Conservation (phyloP, 2,797 vertebrate genomes). For the Lindbergichthys nudifrons region DNA sequence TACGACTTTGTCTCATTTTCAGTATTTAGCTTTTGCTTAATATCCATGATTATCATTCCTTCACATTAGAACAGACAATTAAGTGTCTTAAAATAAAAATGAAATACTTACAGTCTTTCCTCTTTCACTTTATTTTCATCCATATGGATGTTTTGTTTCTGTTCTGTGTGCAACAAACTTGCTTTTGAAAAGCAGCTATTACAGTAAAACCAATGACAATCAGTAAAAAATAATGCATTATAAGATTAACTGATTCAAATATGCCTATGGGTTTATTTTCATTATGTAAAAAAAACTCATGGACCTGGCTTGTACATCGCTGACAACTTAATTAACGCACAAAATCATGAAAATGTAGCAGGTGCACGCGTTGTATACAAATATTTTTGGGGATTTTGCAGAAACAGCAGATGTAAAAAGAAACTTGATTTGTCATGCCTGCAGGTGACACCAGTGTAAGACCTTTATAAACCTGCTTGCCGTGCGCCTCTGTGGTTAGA, state of each 20-base stretch:
- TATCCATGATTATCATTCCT: neutral
- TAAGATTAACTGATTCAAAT: neutral
- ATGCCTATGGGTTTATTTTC: neutral
- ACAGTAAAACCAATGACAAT: neutral
- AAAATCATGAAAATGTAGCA: slow-evolving; percentile 4
- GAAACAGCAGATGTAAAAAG: neutral
- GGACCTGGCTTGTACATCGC: neutral
- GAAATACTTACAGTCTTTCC: neutral
- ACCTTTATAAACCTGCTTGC: no score
- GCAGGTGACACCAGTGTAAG: no score
- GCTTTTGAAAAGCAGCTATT: neutral
- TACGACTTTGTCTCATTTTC: neutral
- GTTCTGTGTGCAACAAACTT: neutral
- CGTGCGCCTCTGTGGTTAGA: no score
- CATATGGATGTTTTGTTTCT: neutral
- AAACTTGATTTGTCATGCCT: neutral
- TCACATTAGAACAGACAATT: neutral
- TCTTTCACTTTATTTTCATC: neutral
- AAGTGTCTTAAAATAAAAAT: neutral
- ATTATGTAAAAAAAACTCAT: neutral
- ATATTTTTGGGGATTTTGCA: neutral
- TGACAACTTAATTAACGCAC: neutral
- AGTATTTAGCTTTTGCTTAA: neutral
- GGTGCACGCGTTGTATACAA: neutral
- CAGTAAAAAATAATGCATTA: neutral